These are phyloP conservation scores for Pavo muticus DNA, from an alignment of 2,113 vertebrate species.

Conservation along the genomic window DNA sequence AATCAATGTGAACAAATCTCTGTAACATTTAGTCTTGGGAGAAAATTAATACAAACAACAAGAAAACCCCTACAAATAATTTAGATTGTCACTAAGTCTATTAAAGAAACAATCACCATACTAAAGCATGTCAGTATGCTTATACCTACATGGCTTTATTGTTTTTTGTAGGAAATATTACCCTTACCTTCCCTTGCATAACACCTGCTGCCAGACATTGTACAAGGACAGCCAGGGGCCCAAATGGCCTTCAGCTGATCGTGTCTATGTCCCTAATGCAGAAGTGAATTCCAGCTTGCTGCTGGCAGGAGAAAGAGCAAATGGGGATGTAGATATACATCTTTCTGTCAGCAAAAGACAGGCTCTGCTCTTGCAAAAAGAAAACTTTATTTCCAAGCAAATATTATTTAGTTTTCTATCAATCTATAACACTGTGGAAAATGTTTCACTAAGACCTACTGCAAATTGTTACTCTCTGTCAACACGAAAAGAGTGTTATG, in stretches of 20 bases:
- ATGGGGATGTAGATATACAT: background rate
- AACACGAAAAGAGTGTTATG: background rate
- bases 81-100: background rate
- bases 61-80: background rate
- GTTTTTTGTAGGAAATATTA: background rate
- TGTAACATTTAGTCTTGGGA: background rate
- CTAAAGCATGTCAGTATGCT: background rate
- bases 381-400: background rate
- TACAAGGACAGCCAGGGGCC: background rate
- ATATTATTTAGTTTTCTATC: background rate
- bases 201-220: background rate
- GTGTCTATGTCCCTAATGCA: background rate
- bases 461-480: background rate
- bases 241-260: background rate
- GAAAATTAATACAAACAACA: conserved; percentile 1
- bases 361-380: background rate
- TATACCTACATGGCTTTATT: background rate
- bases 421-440: background rate
- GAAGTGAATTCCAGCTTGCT: background rate
- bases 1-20: background rate
- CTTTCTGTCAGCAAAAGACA: conserved; percentile 5
- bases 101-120: background rate
- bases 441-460: background rate
- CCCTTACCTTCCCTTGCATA: background rate
- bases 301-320: background rate